Base-by-base conservation (phyloP, 2,113 vertebrate species). In the Hemichromis elongatus region DNA sequence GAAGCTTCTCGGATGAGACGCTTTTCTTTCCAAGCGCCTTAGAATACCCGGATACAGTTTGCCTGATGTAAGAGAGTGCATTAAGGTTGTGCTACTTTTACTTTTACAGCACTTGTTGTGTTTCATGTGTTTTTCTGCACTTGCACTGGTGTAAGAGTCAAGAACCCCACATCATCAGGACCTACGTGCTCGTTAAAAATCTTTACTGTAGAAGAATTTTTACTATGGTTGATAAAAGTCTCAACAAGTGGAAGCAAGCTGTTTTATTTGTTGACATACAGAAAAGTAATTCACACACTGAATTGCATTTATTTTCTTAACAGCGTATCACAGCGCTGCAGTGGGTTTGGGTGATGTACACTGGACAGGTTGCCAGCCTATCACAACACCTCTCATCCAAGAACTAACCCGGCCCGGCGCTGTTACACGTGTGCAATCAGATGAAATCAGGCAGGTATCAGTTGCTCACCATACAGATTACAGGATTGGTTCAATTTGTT, bases 171-270 rank as follows among this genome's bases (percentile, higher is more conserved):
- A 37, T 9, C 10, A 63, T 63, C 59, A 63, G 2, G 19, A 21
- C 59, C 33, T 37, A 3, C 0, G 1, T 5, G 19, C 33, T 37
- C 10, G 2, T 37, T 63, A 63, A 12, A 13, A 63, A 7, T n/a
- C 30, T 63, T 63, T 37, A 10, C 59, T 63, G 30, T 13, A 63
- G 33, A 2, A 63, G 59, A 37, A 5, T 63, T 63, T 37, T n/a
- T 63, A 63, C 6, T 63, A 37, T 63, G 59, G 30, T 37, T 13
- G 59, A 63, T 0, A 0, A 37, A 30, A 63, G 33, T 21, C 10
- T 63, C 59, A 37, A 63, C 33, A 37, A 37, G 33, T 37, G 59
- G 59, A 35, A 63, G 3, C 11, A 37, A 37, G 33, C 18, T 0
- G 33, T 63, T 37, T 63, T 12, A n/a, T 35, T 37, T 0, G 18